Evolutionary conservation across 2,888 invertebrate species (phyloP).

Genomic region (Caenorhabditis afra): DNA sequence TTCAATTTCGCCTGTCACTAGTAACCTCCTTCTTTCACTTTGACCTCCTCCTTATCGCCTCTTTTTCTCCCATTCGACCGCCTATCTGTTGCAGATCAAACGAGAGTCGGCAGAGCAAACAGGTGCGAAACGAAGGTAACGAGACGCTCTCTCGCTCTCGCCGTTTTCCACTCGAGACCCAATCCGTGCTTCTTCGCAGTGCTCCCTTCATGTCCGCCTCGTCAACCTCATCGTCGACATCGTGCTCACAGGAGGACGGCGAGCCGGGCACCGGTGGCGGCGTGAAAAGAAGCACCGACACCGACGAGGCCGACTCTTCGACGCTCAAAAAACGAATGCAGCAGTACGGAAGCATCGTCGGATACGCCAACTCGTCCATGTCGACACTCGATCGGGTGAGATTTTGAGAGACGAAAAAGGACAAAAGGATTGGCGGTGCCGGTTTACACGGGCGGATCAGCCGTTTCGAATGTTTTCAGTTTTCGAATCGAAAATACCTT

Average conservation of each 20-base stretch:
- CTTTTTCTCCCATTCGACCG: constrained; percentile 2
- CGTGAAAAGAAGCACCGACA: constrained; percentile 14
- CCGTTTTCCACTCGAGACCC: constrained; percentile 17
- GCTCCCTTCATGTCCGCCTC: constrained; percentile 43
- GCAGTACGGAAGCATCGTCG: constrained; percentile 29
- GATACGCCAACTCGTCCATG: constrained; percentile 44
- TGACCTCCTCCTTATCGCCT: constrained; percentile 15
- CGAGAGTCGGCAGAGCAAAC: constrained; percentile 36
- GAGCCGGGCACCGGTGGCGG: constrained; percentile 10
- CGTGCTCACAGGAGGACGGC: constrained; percentile 42
- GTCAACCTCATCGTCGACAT: constrained; percentile 55
- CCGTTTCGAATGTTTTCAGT: not conserved
- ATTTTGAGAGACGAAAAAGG: not conserved
- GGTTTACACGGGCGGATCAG: not conserved
- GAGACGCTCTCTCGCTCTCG: not conserved
- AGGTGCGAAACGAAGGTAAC: constrained; percentile 52
- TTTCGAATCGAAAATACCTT: not conserved
- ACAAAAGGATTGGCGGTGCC: not conserved
- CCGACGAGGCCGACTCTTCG: constrained; percentile 33
- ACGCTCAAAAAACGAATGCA: constrained; percentile 49
- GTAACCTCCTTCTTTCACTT: constrained; percentile 5
- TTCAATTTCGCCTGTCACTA: constrained; percentile 2
- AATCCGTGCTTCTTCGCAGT: too few species aligned
- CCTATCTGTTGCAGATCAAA: constrained; percentile 46
- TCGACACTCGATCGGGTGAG: constrained; percentile 54